Evolutionary conservation across 2,797 vertebrate genomes (phyloP).

Genomic region (Myotis planiceps): DNA sequence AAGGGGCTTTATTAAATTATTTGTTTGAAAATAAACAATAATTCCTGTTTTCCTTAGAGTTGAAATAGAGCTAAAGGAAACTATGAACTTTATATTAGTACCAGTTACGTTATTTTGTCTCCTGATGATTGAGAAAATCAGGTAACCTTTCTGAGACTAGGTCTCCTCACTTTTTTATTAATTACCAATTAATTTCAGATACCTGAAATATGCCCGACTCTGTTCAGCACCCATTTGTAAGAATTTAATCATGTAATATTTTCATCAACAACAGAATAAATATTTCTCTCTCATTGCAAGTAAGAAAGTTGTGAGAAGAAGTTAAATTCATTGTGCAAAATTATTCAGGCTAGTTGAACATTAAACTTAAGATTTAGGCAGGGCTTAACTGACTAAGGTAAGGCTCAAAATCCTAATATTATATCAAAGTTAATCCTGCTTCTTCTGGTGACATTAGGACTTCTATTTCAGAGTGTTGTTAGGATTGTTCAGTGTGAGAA

Average conservation of each 20-base stretch:
- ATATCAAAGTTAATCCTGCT: background rate
- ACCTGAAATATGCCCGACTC: background rate
- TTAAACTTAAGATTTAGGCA: background rate
- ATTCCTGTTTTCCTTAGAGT: background rate
- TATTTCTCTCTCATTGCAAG: background rate
- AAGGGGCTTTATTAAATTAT: background rate
- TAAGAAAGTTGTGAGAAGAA: background rate
- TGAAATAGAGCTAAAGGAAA: background rate
- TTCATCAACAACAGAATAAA: background rate
- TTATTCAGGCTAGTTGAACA: background rate
- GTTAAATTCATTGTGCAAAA: background rate
- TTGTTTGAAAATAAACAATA: background rate
- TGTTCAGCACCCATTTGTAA: background rate
- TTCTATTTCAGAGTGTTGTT: background rate
- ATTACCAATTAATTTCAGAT: background rate
- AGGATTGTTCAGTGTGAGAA: background rate
- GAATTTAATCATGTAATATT: background rate
- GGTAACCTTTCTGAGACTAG: background rate
- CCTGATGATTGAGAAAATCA: background rate
- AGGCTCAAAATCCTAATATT: background rate
- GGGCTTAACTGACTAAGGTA: background rate
- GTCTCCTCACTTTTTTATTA: background rate
- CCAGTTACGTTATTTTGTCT: background rate
- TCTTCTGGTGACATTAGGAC: background rate
- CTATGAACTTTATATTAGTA: background rate